Base-by-base conservation (phyloP, 2,113 vertebrate species). In the Ptilorrhoa leucosticta region DNA sequence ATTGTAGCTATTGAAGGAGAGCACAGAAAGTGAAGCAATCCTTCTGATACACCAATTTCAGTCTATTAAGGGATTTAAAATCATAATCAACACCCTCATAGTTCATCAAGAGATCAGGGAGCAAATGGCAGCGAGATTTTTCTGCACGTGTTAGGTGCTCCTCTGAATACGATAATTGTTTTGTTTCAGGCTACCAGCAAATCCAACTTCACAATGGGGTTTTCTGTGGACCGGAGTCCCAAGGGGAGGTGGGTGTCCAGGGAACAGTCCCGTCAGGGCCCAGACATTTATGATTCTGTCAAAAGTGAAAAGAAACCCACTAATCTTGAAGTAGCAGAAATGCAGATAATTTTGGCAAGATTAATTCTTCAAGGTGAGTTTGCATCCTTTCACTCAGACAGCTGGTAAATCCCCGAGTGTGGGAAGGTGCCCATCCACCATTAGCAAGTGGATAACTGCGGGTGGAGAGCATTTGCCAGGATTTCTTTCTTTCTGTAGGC, bases 1-100 rank as follows among this genome's bases (percentile, higher is more conserved):
- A 92, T 92, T 91, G 83, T 80, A 92, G 50, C 87, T 91, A 65
- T 96, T 94, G 71, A 96, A 94, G 40, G 58, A 58, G 63, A 50
- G 37, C 37, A 27, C 45, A 61, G 45, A 70, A 83, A 81, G 15
- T 35, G 75, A 83, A 90, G 66, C 58, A 90, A 45, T 95, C 86
- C 81, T 81, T 88, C 68, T 42, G 37, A 89, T 92, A 61, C 39
- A 45, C 14, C 72, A 89, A 51, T 78, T 90, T 90, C 64, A 70
- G 26, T 16, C n/a, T 65, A 65, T 83, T 83, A 91, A 89, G 47
- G 54, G 26, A 61, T 93, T 89, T 91, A 83, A 95, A 90, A 70
- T 86, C 87, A 83, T 90, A 83, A 90, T 90, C 61, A 92, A 65
- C 37, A 14, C 37, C 86, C 14, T 56, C 28, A 4, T 61, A 80